Evolutionary conservation across 64 coral and sea anemone species (phyloP).

Genomic region (Catalaphyllia jardinei): DNA sequence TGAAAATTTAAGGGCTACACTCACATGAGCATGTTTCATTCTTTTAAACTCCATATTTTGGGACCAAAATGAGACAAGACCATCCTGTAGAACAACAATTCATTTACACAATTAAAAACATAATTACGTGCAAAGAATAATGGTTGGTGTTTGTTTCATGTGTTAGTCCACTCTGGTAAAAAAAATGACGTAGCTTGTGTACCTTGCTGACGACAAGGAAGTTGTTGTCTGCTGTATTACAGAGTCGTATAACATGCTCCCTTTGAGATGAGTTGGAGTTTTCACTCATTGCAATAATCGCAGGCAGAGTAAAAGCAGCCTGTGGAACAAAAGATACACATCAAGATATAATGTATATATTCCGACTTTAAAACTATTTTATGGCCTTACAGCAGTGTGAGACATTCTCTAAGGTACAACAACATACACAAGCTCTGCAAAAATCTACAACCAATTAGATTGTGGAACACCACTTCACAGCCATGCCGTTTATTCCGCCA

Average conservation of each 20-base stretch:
- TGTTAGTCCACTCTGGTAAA: no score
- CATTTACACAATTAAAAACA: background rate
- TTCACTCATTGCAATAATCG: constrained; percentile 71
- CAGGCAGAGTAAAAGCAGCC: constrained; percentile 89
- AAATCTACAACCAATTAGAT: no score
- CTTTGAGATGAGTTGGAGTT: constrained; percentile 87
- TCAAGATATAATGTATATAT: no score
- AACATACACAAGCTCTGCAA: no score
- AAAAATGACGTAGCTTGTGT: no score
- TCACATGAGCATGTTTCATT: constrained; percentile 84
- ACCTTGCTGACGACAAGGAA: constrained; percentile 96
- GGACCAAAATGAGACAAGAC: constrained; percentile 98
- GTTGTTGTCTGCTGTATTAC: constrained; percentile 88
- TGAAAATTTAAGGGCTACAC: background rate
- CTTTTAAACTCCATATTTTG: constrained; percentile 97
- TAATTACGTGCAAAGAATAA: no score
- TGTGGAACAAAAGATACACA: constrained; percentile 2
- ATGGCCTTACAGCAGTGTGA: background rate
- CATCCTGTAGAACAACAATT: constrained; percentile 71
- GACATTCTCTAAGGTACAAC: no score
- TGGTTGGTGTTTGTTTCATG: no score
- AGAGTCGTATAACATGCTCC: constrained; percentile 89
- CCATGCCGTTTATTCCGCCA: no score
- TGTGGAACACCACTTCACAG: no score
- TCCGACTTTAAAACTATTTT: no score